Evolutionary conservation across 2,888 invertebrate genomes (phyloP).

Genomic region (Kryphioiulus occultus): DNA sequence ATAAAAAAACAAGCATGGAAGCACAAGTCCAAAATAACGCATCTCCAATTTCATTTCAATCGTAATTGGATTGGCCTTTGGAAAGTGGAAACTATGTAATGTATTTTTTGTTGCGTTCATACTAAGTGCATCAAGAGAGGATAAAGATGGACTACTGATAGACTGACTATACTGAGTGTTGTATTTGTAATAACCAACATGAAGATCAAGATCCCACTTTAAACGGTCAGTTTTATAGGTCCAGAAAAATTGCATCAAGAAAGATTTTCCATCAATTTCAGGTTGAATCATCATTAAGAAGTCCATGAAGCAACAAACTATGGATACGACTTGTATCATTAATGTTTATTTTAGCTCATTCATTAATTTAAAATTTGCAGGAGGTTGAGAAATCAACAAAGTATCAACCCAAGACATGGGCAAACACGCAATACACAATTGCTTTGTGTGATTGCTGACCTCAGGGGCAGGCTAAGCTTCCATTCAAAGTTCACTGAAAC

Average conservation of each 20-base stretch:
- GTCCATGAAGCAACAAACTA: no score
- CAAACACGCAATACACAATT: not conserved
- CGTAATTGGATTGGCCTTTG: constrained; percentile 9
- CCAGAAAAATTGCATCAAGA: not conserved
- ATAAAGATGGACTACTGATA: no score
- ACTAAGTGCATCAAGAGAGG: not conserved
- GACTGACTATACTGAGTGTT: no score
- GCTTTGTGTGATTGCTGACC: not conserved
- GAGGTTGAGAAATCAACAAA: not conserved
- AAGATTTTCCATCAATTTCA: not conserved
- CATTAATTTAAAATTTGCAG: no score
- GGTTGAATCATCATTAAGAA: not conserved
- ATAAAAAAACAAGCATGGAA: not conserved
- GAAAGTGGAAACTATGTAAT: constrained; percentile 23
- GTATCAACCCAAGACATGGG: not conserved
- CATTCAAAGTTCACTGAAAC: not conserved
- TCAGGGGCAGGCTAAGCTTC: not conserved
- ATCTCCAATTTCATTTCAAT: not conserved
- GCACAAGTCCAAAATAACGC: not conserved
- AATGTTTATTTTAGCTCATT: not conserved
- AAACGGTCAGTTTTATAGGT: not conserved
- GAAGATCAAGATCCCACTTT: no score
- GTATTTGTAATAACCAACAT: no score
- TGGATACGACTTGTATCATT: no score
- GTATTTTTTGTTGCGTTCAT: not conserved